Conservation (phyloP, 1,140 invertebrate genomes). For the Leptopilina clavipes region DNA sequence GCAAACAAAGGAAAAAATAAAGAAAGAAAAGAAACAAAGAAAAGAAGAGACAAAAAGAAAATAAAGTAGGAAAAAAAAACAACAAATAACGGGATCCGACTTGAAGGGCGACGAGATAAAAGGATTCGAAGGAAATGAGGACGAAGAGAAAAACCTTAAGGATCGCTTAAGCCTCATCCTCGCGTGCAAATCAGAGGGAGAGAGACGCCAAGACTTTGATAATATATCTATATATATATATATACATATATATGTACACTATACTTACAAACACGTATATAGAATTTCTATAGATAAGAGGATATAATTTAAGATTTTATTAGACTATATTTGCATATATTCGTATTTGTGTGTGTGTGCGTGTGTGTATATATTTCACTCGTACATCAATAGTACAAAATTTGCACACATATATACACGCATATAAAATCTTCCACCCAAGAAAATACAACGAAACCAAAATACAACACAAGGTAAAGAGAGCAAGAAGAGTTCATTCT, state of each 20-base stretch:
- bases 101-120: background rate
- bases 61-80: background rate
- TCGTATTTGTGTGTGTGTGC: too few relatives aligned
- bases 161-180: slow-evolving; percentile 34
- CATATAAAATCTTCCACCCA: slow-evolving; percentile 66
- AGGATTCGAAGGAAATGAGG: slow-evolving; percentile 39
- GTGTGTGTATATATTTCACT: slow-evolving; percentile 42
- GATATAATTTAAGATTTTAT: slow-evolving; percentile 20
- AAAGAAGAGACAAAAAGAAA: background rate
- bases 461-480: slow-evolving; percentile 73
- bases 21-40: background rate
- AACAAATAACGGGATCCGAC: background rate
- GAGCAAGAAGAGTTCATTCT: slow-evolving; percentile 24
- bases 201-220: slow-evolving; percentile 52
- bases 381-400: slow-evolving; percentile 6
- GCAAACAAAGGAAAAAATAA: too few relatives aligned
- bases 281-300: slow-evolving; percentile 17
- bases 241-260: slow-evolving; percentile 33
- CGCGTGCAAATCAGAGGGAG: slow-evolving; percentile 42
- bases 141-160: slow-evolving; percentile 40
- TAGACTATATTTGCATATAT: slow-evolving; percentile 24
- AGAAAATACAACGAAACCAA: slow-evolving; percentile 73
- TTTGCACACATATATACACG: slow-evolving; percentile 38
- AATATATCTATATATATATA: too few relatives aligned
- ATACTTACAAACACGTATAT: background rate